Base-by-base conservation (phyloP, 2,113 vertebrate species). In the Austrofundulus limnaeus region DNA sequence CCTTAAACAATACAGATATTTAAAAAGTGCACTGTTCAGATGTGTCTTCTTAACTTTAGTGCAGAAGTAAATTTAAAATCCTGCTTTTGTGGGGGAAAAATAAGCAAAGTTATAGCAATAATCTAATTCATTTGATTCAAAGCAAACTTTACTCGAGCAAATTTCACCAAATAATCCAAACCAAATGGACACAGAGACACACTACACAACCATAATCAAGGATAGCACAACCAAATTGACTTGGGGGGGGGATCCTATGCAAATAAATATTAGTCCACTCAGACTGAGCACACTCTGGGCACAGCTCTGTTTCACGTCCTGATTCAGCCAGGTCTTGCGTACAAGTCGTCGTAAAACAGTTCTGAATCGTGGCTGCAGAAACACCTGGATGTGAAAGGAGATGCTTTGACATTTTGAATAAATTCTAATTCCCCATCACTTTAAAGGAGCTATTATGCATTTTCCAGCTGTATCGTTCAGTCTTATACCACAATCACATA, bases 191-290 rank as follows among this genome's bases (percentile, higher is more conserved):
- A 73, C 21, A 54, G 58, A 54, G 75, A 63, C 63, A 63, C 63
- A 19, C 48, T 38, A 46, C 61, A 38, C 17, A 50, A 48, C 28
- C 24, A 50, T 8, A 21, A 77, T 72, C 38, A 24, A 75, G 49
- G 48, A 59, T n/a, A 61, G 24, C 38, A 31, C 46, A 50, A 53
- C 61, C 75, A 70, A 70, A 59, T 15, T 9, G 59, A 49, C 59
- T 25, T 60, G 61, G 72, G 42, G 68, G 61, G 72, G 42, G 68
- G 68, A 75, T 68, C 48, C 17, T 61, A 80, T 78, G 66, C 70
- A 81, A 84, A 84, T 69, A 9, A 69, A 54, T 57, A 41, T 61
- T 81, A 75, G 78, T 83, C 77, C 73, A 65, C 23, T 80, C 49
- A 61, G 68, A 71, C 73, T 61, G 65, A 75, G 51, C 51, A 23